Evolutionary conservation across 2,797 vertebrate genomes (phyloP).

Genomic region (Emys orbicularis): DNA sequence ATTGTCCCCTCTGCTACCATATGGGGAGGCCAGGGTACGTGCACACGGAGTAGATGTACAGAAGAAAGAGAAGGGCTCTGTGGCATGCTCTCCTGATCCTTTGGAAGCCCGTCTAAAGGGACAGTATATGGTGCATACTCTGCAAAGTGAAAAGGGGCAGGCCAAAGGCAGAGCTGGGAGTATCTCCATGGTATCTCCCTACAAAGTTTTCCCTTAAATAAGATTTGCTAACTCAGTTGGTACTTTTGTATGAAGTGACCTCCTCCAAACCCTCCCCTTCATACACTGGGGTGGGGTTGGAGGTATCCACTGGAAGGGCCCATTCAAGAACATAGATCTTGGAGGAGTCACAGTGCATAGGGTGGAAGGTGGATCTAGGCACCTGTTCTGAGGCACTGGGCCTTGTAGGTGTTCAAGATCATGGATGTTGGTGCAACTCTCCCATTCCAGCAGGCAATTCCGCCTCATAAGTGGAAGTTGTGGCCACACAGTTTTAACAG

Average conservation of each 20-base stretch:
- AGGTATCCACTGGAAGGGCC: neutral
- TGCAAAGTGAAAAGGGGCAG: neutral
- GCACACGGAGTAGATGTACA: neutral
- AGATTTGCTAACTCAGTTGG: neutral
- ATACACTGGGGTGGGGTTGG: rapidly evolving
- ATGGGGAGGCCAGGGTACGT: neutral
- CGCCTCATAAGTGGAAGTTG: neutral
- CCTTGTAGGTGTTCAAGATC: neutral
- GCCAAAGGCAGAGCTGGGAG: neutral
- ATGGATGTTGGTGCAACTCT: neutral
- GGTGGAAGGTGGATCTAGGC: neutral
- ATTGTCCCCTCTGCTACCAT: neutral
- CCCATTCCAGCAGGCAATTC: rapidly evolving
- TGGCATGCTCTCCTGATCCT: neutral
- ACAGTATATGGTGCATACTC: neutral
- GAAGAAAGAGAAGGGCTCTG: neutral
- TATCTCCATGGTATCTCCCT: neutral
- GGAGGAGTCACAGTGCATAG: rapidly evolving
- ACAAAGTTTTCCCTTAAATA: neutral
- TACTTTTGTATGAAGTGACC: neutral
- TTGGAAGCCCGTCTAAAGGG: neutral
- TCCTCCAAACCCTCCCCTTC: neutral
- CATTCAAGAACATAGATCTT: neutral
- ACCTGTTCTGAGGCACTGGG: neutral
- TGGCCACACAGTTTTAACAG: rapidly evolving